Evolutionary conservation across 2,888 invertebrate genomes (phyloP), one percentile per base, ranked within the genome.

Genomic region (Apeira syringaria): DNA sequence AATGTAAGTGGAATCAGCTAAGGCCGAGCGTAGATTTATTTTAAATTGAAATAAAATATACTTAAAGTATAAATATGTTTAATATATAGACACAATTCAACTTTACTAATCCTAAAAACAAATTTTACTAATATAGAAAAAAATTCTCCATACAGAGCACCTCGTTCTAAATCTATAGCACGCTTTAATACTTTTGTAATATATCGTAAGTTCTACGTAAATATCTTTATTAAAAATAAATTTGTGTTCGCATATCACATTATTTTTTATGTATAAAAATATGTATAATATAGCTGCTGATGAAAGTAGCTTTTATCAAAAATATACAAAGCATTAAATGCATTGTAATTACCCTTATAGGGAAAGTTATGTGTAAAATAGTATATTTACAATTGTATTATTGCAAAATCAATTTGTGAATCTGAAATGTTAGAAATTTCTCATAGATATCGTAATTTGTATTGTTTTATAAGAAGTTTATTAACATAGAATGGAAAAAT

Each of bases 111-210:
- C 45, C 27, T 15, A 20, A 25, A 20, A 27, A 30, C 18, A 28
- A 24, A 43, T 30, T 48, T 30, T 9, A 25, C 35, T 41, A 28
- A 30, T 18, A 22, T 31, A 42, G 17, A 43, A 41, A 58, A 64
- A 53, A 62, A 54, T 53, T 59, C 44, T 60, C 55, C 61, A 67
- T 58, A 65, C 56, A 55, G 62, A 76, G 74, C 80, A 78, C 77
- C 74, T 55, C 59, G 20, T 20, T 34, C 43, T 47, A 42, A 38
- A 38, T 41, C 38, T 50, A 56, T 51, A 62, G 53, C 53, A 49
- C 55, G 36, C 47, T 24, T 43, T 59, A 68, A 68, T 69, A 68
- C 63, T 50, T 42, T 45, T 41, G 30, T 20, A 30, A 37, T 36
- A 28, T 26, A 32, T 39, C 30, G 47, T 45, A 47, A 47, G 27